Percentiles rank a stretch among this genome's conserved stretches.
Evolutionary conservation across 2,797 vertebrate genomes (phyloP).

Genomic region (Sebastes taczanowskii): DNA sequence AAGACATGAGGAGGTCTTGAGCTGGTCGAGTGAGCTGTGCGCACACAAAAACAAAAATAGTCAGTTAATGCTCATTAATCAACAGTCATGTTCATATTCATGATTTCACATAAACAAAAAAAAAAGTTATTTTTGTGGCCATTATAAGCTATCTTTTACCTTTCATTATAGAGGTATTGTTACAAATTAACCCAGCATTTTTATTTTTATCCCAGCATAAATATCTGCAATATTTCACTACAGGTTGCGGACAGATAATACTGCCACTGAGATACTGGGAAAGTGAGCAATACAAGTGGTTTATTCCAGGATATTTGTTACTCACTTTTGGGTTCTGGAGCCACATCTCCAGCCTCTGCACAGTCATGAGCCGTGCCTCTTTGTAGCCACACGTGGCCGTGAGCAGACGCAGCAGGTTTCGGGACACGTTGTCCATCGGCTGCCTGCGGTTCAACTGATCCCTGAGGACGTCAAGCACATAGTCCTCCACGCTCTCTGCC

Average conservation of each 20-base stretch:
- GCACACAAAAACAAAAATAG: not conserved
- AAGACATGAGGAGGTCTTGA: conserved; percentile 96
- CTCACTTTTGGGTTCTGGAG: conserved; percentile 97
- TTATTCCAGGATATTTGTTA: not conserved
- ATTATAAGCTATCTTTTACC: not conserved
- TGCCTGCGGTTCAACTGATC: conserved; percentile 97
- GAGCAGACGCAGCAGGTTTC: conserved; percentile 94
- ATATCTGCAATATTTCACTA: not conserved
- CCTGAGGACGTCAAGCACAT: conserved; percentile 92
- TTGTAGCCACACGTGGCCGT: conserved; percentile 96
- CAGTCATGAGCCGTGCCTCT: conserved; percentile 93
- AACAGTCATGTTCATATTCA: not conserved
- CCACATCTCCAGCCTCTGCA: conserved; percentile 99
- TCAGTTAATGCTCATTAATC: not conserved
- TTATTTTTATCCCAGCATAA: not conserved
- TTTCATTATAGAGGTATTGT: not conserved
- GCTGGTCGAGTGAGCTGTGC: conserved; percentile 93
- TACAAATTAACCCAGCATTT: not conserved
- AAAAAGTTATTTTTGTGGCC: not conserved
- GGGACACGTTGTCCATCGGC: conserved; percentile 96
- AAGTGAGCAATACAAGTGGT: not conserved
- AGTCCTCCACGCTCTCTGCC: conserved; percentile 96
- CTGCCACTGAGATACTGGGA: not conserved
- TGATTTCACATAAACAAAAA: not conserved
- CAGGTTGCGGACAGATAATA: no score